A percentile compares a stretch with the other conserved stretches of the same genome.
These are phyloP conservation scores for Gobionotothen gibberifrons DNA, from an alignment of 2,797 vertebrate species.

Conservation along the genomic window DNA sequence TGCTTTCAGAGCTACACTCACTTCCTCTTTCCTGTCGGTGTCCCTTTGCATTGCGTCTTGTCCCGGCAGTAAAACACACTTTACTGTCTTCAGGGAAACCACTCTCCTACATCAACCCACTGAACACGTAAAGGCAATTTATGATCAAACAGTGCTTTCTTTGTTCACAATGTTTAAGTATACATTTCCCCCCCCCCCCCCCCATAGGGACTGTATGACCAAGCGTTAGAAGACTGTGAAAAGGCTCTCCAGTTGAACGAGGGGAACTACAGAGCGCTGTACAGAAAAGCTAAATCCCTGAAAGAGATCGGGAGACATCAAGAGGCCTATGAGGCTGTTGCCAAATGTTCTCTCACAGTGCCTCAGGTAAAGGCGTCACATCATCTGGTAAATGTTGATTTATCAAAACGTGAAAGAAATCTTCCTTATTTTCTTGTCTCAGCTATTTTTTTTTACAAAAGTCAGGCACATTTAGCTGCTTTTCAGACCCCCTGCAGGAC, in stretches of 20 bases:
- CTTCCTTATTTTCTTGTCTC: background rate
- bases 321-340: constrained; percentile 94
- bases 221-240: constrained; percentile 93
- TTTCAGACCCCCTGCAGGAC: background rate
- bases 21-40: background rate
- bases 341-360: constrained; percentile 94
- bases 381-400: constrained; percentile 11
- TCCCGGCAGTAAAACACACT: constrained; percentile 20
- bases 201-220: constrained; percentile 90
- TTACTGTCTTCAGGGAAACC: constrained; percentile 2
- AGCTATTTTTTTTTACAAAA: constrained; percentile 11
- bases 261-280: constrained; percentile 92
- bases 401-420: background rate
- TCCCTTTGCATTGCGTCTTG: background rate
- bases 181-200: background rate
- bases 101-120: constrained; percentile 19
- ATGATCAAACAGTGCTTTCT: background rate
- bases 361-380: constrained; percentile 87
- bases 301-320: constrained; percentile 90
- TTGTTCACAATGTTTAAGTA: constrained; percentile 2
- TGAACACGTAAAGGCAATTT: constrained; percentile 23
- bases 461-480: background rate
- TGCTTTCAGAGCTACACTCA: constrained; percentile 12
- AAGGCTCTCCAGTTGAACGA: constrained; percentile 90
- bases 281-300: constrained; percentile 92